phyloP scores from a whole-genome alignment of 2,113 vertebrate species.

The Himantopus leucocephalus region DNA sequence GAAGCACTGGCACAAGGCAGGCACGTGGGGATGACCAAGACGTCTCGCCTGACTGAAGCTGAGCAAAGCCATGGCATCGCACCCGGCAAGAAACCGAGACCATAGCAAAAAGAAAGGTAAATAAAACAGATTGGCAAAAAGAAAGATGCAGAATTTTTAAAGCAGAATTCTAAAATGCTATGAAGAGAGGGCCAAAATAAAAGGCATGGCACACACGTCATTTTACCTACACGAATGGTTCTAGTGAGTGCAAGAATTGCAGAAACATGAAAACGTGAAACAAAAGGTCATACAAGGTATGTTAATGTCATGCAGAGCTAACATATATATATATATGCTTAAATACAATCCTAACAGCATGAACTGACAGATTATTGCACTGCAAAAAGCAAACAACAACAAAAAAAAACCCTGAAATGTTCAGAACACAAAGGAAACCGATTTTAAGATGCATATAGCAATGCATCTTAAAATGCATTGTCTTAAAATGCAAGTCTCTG shows the following conservation, averaged over 20 bases:
- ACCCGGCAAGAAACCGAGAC: background rate
- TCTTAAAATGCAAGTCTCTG: background rate
- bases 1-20: rapidly evolving
- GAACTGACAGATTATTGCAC: background rate
- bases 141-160: background rate
- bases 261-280: background rate
- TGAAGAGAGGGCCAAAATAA: background rate
- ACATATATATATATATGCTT: background rate
- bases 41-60: background rate
- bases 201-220: background rate
- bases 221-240: background rate
- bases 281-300: background rate
- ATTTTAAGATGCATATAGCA: background rate
- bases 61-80: background rate
- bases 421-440: background rate
- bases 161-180: background rate
- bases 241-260: background rate
- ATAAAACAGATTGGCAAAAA: background rate
- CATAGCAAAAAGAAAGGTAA: background rate
- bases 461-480: too few relatives aligned
- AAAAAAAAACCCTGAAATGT: background rate
- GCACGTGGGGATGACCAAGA: rapidly evolving
- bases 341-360: background rate
- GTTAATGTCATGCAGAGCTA: background rate
- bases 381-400: background rate